phyloP scores from a whole-genome alignment of 1,140 invertebrate species.

The Heliconius himera region DNA sequence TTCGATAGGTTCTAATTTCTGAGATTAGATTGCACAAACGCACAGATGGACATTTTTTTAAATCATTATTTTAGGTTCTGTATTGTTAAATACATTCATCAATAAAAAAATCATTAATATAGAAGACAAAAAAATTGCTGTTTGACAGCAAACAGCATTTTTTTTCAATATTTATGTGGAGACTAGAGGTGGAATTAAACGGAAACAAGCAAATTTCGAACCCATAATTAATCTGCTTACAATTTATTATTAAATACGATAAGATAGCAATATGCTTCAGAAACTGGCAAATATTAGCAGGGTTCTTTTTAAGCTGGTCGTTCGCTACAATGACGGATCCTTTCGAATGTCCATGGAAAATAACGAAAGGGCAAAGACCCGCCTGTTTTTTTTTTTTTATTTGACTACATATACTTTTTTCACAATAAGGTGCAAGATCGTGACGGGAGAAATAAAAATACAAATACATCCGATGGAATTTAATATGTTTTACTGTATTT shows the following conservation, averaged over 20 bases:
- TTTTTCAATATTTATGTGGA: too few species aligned
- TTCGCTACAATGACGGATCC: conserved; percentile 25
- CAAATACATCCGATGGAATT: conserved; percentile 15
- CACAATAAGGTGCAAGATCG: conserved; percentile 29
- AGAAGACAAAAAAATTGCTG: too few species aligned
- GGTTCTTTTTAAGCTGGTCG: conserved; percentile 31
- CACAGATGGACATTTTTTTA: too few species aligned
- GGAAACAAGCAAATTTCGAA: too few species aligned
- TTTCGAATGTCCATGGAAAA: conserved; percentile 42
- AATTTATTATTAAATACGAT: neutral
- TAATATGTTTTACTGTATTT: conserved; percentile 9
- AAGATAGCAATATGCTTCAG: neutral
- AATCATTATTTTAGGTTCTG: too few species aligned
- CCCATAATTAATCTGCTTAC: too few species aligned
- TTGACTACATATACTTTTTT: conserved; percentile 23
- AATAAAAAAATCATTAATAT: too few species aligned
- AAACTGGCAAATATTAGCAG: neutral
- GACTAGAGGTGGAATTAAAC: too few species aligned
- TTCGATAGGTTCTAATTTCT: too few species aligned
- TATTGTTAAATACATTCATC: too few species aligned
- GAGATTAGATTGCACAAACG: too few species aligned
- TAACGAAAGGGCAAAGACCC: conserved; percentile 38
- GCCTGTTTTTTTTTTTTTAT: conserved; percentile 26
- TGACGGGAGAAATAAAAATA: conserved; percentile 20
- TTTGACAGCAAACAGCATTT: too few species aligned